Evolutionary conservation across 1,140 invertebrate genomes (phyloP), one percentile per base, ranked within the genome.

Genomic region (Augochlora pura): DNA sequence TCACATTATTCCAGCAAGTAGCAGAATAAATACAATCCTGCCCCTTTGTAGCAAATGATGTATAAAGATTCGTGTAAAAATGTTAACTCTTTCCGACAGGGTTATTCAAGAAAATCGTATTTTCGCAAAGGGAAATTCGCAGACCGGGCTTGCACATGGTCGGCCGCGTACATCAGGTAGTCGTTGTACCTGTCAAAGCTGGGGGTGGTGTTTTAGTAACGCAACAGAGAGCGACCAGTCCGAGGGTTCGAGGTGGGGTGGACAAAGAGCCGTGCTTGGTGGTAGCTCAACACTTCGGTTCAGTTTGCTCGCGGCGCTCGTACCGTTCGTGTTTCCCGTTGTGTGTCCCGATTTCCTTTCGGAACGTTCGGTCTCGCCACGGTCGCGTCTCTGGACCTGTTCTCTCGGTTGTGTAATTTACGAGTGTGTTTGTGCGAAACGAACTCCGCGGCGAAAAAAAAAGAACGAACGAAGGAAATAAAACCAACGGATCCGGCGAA

Each of bases 271-370:
- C 39, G 60, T 27, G 16, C 67, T 49, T 67, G 66, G 78, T 69
- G 82, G 82, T 81, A 49, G 78, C 79, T 81, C 74, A 57, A 57
- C 72, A 73, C 59, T 83, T 85, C 66, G 63, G 65, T n/a, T 86
- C 73, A 91, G 91, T 92, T 91, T 60, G 90, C 88, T 92, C 84
- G 90, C 90, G 90, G 89, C 91, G 87, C 86, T 91, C 88, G 79
- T 72, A 85, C 82, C 87, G 91, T 81, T 71, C 65, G 77, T 68
- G 60, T 66, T 79, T 73, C 54, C 14, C 38, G 84, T 63, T 5
- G 59, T 42, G 65, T 57, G 73, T 75, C 42, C 82, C 73, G 77
- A 77, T 65, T 82, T 82, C 81, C 74, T 72, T 86, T 71, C 59
- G n/a, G 39, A 63, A 71, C 67, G n/a, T 52, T 70, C 21, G 18